phyloP scores from a whole-genome alignment of 2,888 invertebrate genomes.

The Rhabditoides inermis region DNA sequence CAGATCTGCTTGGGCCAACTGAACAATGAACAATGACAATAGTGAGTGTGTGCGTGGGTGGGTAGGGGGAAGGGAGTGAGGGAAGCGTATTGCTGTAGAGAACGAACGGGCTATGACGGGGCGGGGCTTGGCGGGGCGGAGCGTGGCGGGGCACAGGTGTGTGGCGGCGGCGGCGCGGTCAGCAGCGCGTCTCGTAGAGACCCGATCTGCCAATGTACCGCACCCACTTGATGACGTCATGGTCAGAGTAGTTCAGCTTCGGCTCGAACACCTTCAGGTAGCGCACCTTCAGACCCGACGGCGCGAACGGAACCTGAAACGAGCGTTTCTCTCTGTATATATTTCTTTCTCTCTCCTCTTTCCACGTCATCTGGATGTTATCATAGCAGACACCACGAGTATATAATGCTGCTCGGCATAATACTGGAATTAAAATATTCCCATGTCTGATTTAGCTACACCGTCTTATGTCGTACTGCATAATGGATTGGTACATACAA shows the following conservation, averaged over 20 bases:
- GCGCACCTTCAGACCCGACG: slow-evolving; percentile 97
- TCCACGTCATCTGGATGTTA: too few relatives aligned
- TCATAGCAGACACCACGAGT: too few relatives aligned
- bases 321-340: slow-evolving; percentile 2
- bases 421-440: too few relatives aligned
- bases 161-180: slow-evolving; percentile 7
- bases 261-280: slow-evolving; percentile 99
- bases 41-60: too few relatives aligned
- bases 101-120: too few relatives aligned
- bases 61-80: background rate
- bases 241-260: slow-evolving; percentile 98
- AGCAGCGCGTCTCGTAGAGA: slow-evolving; percentile 96
- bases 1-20: too few relatives aligned
- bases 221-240: slow-evolving; percentile 99
- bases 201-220: slow-evolving; percentile 98
- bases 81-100: background rate
- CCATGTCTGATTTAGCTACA: too few relatives aligned
- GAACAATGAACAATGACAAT: too few relatives aligned
- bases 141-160: background rate
- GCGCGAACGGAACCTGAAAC: slow-evolving; percentile 85
- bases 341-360: too few relatives aligned
- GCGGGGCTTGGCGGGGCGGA: background rate
- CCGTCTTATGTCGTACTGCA: too few relatives aligned
- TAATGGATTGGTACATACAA: too few relatives aligned
- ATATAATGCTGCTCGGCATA: too few relatives aligned